Base-by-base conservation (phyloP, 2,888 invertebrate genomes). In the Ornithoptera priamus region DNA sequence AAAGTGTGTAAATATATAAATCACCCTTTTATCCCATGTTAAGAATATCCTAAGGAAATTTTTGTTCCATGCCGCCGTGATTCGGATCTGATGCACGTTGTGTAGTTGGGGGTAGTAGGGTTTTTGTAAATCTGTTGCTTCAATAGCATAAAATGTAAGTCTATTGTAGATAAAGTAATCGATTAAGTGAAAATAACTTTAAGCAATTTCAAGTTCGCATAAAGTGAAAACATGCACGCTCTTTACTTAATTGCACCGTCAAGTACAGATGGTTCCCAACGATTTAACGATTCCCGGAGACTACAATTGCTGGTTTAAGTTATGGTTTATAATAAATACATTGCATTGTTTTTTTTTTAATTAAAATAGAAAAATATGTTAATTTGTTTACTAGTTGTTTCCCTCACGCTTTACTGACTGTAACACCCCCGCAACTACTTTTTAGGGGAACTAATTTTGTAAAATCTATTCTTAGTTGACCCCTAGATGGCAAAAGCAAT, bases 171-270 rank as follows among this genome's bases (percentile, higher is more conserved):
- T 17, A 50, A 17, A 50, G 17, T 15, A 50, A 17, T 50, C 18
- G 15, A 2, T 50, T 18, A 18, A 50, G 2, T 30, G 2, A 53
- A 53, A 12, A n/a, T 53, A 5, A 53, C 18, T 7, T 53, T 18
- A 7, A 53, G 4, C 53, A 53, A 5, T 53, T 53, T 53, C 53
- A 8, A 5, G 58, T 22, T 22, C 10, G 58, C 58, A n/a, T n/a
- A 10, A n/a, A 53, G 53, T 56, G 50, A 53, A n/a, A 36, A 50
- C 24, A 63, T 63, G 10, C 1, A 63, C 15, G 24, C 30, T 30
- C n/a, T 53, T 63, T 63, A 65, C 36, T 57, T 65, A 17, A 65
- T 56, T 64, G 56, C n/a, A 64, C n/a, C 39, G 36, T 65, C 65
- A 12, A 20, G 1, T 57, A 42, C 65, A 65, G 65, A 22, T 17